phyloP scores from a whole-genome alignment of 2,888 invertebrate species.

The Phasia obesa region DNA sequence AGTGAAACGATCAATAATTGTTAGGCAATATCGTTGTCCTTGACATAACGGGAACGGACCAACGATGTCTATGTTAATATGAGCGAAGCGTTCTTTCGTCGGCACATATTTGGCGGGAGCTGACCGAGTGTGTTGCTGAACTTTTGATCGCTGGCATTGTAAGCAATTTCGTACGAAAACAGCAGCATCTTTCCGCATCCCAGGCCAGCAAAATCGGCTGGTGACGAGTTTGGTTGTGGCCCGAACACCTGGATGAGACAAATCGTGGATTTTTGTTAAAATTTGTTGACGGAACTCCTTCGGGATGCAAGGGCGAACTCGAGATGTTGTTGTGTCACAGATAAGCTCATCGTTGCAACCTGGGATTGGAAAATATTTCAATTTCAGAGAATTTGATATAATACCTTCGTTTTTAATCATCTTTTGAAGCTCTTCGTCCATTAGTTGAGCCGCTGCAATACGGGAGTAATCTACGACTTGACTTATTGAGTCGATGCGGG shows the following conservation, averaged over 20 bases:
- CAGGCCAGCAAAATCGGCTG: not conserved
- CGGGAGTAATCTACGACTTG: constrained; percentile 9
- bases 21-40: too few species aligned
- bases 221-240: too few species aligned
- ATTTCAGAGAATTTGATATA: too few species aligned
- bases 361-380: constrained; percentile 2
- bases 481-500: constrained; percentile 14
- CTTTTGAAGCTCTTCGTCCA: constrained; percentile 23
- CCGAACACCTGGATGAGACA: too few species aligned
- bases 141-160: not conserved
- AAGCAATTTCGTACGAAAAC: constrained; percentile 12
- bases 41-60: too few species aligned
- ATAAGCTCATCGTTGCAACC: not conserved
- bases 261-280: not conserved
- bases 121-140: not conserved
- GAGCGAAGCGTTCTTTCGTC: not conserved
- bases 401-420: too few species aligned
- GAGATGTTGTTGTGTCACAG: not conserved
- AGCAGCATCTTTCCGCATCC: not conserved
- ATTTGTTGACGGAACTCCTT: constrained; percentile 1
- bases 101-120: not conserved
- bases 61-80: too few species aligned
- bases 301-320: not conserved
- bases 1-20: too few species aligned
- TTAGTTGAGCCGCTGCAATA: constrained; percentile 27